These are phyloP conservation scores for Anthophora plumipes DNA, from an alignment of 2,888 invertebrate genomes.

Conservation along the genomic window DNA sequence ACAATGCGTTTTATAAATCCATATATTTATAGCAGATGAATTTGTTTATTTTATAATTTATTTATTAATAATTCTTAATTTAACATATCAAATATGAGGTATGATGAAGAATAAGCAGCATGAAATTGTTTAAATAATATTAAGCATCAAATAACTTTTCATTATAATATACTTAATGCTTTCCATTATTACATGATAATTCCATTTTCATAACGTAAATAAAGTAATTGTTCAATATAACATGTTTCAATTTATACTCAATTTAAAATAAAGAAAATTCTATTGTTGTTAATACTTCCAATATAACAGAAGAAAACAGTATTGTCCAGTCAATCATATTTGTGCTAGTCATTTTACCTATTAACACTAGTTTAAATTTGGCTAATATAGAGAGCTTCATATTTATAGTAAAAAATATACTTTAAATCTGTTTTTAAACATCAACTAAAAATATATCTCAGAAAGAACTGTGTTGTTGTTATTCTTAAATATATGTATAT, in stretches of 20 bases:
- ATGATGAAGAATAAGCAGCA: conserved; percentile 26
- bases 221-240: conserved; percentile 9
- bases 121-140: conserved; percentile 32
- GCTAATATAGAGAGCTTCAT: not conserved
- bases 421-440: conserved; percentile 3
- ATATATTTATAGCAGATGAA: conserved; percentile 3
- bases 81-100: conserved; percentile 12
- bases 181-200: conserved; percentile 24
- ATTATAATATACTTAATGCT: not conserved
- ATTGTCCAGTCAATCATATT: not conserved
- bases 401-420: not conserved
- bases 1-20: conserved; percentile 32
- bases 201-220: conserved; percentile 8
- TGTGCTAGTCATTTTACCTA: conserved; percentile 5
- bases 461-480: no score
- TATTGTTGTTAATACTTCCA: not conserved
- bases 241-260: not conserved
- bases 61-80: conserved; percentile 22
- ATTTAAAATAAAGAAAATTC: conserved; percentile 15
- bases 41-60: conserved; percentile 13
- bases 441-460: not conserved
- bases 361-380: conserved; percentile 7
- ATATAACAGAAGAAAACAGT: conserved; percentile 18
- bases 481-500: not conserved
- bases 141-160: conserved; percentile 15